phyloP scores from a whole-genome alignment of 2,888 invertebrate species.

The Patella pellucida region DNA sequence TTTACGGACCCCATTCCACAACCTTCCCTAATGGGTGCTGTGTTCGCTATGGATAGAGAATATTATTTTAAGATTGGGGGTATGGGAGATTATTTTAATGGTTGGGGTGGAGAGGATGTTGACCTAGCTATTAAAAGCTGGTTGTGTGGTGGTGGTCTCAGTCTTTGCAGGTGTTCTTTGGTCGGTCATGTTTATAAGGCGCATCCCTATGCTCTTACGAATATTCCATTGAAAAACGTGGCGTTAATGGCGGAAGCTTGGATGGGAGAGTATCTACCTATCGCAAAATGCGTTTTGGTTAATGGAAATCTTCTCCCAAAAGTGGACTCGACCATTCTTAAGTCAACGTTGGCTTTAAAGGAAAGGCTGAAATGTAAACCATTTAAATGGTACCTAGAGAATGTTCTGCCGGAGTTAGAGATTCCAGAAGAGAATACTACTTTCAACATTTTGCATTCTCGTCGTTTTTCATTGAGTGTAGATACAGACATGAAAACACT shows the following conservation, averaged over 20 bases:
- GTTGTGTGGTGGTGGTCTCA: not conserved
- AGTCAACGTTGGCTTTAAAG: not conserved
- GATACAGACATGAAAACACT: not conserved
- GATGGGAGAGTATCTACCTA: not conserved
- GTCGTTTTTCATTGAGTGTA: not conserved
- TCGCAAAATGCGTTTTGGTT: not conserved
- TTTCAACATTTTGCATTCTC: not conserved
- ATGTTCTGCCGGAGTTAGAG: not conserved
- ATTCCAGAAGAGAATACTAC: not conserved
- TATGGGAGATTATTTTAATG: not conserved
- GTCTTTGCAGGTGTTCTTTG: not conserved
- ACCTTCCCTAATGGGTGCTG: not conserved
- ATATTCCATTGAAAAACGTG: not conserved
- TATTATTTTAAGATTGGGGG: not conserved
- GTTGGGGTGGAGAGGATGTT: slow-evolving; percentile 1
- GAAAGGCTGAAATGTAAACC: not conserved
- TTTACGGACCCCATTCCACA: not conserved
- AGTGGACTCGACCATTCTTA: not conserved
- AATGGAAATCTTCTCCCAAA: not conserved
- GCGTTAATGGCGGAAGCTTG: not conserved
- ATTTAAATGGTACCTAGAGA: not conserved
- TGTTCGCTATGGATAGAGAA: not conserved
- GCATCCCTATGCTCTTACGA: not conserved
- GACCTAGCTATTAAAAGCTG: not conserved
- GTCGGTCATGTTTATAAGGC: not conserved